Evolutionary conservation across 1,140 invertebrate species (phyloP), one percentile per base, ranked within the genome.

Genomic region (Drosophila neocordata): DNA sequence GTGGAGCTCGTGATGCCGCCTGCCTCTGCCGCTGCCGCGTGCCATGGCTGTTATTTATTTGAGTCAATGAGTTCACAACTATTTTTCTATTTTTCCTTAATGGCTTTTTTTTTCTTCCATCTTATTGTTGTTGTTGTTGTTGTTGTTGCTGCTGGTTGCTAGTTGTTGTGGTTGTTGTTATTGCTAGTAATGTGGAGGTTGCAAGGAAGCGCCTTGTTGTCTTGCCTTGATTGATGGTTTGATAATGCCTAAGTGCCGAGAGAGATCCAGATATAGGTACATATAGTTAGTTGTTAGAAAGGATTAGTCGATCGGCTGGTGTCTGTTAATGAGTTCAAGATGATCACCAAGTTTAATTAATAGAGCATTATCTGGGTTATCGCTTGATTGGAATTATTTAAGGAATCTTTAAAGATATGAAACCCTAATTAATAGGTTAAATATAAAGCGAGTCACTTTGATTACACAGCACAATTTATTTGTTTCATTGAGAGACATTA

Each of bases 21-120:
- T 61, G 69, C 65, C 69, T 73, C 65, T 34, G 11, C 2, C 35
- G 1, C 63, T 24, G 72, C 72, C 72, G 72, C 72, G 72, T 75
- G 72, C 72, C 72, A 61, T 22, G 72, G 38, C 64, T 75, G 72
- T 82, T 87, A 87, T 87, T 87, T 87, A 87, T 88, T 87, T 87
- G 83, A 87, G 83, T 87, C 82, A 87, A 87, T 87, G 82, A 88
- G 82, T 87, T 87, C 82, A 87, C 83, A 87, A 87, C 82, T 88
- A 88, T 87, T 87, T 87, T 83, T 78, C 79, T 68, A 72, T 84
- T 87, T 75, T 70, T 66, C 76, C 63, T 78, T 83, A 83, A 83
- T 83, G 79, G 79, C 66, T 70, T 82, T 81, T 82, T 63, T 70
- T 73, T 38, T 24, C 37, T 55, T 24, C 38, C 51, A 51, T 41